Conservation (phyloP, 2,113 vertebrate genomes). For the Catharus fuscescens region DNA sequence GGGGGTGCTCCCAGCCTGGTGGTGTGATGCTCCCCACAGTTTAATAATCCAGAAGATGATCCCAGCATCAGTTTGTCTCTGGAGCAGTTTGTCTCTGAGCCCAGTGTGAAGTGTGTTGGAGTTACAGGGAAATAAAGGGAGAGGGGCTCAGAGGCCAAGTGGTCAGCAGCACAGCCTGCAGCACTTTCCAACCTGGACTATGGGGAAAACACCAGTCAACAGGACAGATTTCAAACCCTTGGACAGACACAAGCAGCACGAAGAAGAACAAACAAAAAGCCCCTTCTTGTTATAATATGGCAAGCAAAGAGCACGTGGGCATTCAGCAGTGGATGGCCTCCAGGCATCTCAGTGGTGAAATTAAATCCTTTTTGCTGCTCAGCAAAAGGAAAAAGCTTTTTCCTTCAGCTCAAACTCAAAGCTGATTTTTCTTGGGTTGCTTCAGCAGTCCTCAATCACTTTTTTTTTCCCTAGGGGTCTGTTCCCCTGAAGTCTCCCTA, state of each 20-base stretch:
- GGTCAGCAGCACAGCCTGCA: neutral
- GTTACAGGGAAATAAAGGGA: neutral
- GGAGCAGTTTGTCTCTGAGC: neutral
- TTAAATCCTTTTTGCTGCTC: neutral
- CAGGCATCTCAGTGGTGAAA: neutral
- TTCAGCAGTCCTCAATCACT: neutral
- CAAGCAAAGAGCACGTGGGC: neutral
- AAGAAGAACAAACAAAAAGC: neutral
- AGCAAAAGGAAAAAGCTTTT: neutral
- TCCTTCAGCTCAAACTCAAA: neutral
- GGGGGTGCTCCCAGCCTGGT: rapidly evolving
- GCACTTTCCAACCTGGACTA: rapidly evolving
- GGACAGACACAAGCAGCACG: neutral
- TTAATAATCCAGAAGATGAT: neutral
- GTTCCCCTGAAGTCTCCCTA: neutral
- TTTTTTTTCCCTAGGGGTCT: neutral
- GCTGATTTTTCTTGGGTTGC: neutral
- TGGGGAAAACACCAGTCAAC: rapidly evolving
- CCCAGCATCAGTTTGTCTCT: neutral
- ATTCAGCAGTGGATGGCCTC: neutral
- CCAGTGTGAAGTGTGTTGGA: neutral
- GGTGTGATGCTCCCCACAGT: rapidly evolving
- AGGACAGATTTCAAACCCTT: neutral
- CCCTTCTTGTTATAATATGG: neutral
- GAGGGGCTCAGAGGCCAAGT: neutral